Conservation (phyloP, 2,888 invertebrate genomes). For the Megalurothrips usitatus region DNA sequence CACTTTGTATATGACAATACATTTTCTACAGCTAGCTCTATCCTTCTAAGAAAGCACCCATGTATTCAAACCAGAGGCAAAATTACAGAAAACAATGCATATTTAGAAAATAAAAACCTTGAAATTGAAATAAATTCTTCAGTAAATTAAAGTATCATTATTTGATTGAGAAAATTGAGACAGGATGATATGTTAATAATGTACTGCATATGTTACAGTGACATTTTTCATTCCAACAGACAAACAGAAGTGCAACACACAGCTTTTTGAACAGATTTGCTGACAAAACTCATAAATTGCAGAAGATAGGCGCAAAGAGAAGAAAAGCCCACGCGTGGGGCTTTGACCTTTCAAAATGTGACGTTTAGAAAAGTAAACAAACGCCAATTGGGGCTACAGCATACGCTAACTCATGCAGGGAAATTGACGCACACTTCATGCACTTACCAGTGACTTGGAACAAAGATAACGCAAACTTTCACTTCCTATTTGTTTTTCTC, state of each 20-base stretch:
- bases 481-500: not conserved
- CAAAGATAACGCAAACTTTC: not conserved
- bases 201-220: not conserved
- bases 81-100: not conserved
- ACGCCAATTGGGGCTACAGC: not conserved
- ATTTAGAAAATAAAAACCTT: not conserved
- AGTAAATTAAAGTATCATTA: not conserved
- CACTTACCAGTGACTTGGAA: not conserved
- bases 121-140: not conserved
- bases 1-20: not conserved
- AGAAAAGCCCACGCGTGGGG: not conserved
- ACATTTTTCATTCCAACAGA: not conserved
- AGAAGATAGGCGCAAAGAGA: not conserved
- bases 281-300: not conserved
- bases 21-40: not conserved
- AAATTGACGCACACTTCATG: not conserved
- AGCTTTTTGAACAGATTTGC: not conserved
- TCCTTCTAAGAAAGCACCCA: not conserved
- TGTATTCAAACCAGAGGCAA: not conserved
- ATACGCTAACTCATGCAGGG: not conserved
- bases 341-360: constrained; percentile 15
- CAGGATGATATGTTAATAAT: not conserved
- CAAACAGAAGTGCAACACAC: not conserved
- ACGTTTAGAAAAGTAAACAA: not conserved
- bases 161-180: not conserved